Percentiles rank a stretch among this genome's conserved stretches.
Evolutionary conservation across 2,888 invertebrate genomes (phyloP).

Genomic region (Clanis bilineata): DNA sequence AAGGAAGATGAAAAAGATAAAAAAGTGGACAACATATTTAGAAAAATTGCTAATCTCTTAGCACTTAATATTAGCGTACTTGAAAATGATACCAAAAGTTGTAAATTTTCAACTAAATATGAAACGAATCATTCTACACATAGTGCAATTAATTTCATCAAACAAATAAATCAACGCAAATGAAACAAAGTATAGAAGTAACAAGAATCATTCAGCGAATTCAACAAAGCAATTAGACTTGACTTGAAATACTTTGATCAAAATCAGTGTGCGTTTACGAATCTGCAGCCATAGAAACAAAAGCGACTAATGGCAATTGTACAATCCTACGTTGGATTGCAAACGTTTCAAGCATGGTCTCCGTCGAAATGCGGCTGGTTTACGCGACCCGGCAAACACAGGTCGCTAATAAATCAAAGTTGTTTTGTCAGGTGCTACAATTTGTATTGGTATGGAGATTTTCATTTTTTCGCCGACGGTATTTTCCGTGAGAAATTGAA

Average conservation of each 20-base stretch:
- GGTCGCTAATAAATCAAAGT: conserved; percentile 56
- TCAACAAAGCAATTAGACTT: conserved; percentile 5
- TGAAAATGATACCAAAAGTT: too few species aligned
- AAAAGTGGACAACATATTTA: too few species aligned
- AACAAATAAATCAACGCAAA: neutral
- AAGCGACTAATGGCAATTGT: conserved; percentile 41
- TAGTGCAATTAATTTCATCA: too few species aligned
- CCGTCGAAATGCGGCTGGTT: conserved; percentile 47
- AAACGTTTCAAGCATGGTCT: conserved; percentile 42
- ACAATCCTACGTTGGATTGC: conserved; percentile 45
- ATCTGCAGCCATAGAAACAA: conserved; percentile 36
- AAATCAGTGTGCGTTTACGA: neutral
- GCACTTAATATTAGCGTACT: too few species aligned
- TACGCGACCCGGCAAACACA: conserved; percentile 49
- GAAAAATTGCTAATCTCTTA: too few species aligned
- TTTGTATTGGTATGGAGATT: conserved; percentile 52
- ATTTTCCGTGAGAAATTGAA: conserved; percentile 18
- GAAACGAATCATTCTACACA: too few species aligned
- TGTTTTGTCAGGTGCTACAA: conserved; percentile 62
- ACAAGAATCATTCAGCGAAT: neutral
- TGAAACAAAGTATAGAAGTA: neutral
- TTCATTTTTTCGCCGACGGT: conserved; percentile 35
- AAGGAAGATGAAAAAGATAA: too few species aligned
- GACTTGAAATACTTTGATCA: neutral
- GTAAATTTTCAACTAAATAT: too few species aligned